phyloP scores from a whole-genome alignment of 2,888 invertebrate genomes.

The Helicoverpa assulta region DNA sequence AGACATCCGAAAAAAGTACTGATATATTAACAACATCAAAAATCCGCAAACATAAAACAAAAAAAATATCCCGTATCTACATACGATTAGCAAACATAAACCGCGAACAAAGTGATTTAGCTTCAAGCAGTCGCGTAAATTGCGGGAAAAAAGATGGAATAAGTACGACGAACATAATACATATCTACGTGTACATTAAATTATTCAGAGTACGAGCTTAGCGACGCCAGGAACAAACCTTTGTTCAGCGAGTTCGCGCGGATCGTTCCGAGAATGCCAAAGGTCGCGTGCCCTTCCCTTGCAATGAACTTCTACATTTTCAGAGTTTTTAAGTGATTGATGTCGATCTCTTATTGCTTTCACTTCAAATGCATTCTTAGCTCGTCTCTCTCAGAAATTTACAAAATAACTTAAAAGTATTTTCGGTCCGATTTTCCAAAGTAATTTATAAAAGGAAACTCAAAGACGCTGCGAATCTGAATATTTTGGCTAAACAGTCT shows the following conservation, averaged over 20 bases:
- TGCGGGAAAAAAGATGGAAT: slow-evolving; percentile 53
- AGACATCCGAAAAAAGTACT: no score
- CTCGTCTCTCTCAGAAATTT: slow-evolving; percentile 27
- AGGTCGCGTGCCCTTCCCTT: slow-evolving; percentile 70
- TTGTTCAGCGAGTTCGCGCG: slow-evolving; percentile 60
- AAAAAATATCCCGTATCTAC: neutral
- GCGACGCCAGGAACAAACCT: slow-evolving; percentile 60
- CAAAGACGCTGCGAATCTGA: slow-evolving; percentile 37
- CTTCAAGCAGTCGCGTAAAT: slow-evolving; percentile 32
- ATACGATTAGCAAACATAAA: slow-evolving; percentile 23
- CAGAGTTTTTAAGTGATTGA: slow-evolving; percentile 66
- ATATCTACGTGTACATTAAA: slow-evolving; percentile 63
- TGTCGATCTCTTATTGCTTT: slow-evolving; percentile 61
- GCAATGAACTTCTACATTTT: slow-evolving; percentile 67
- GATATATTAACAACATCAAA: neutral
- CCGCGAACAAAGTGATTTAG: slow-evolving; percentile 26
- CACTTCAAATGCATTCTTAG: slow-evolving; percentile 54
- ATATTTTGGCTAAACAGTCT: slow-evolving; percentile 40
- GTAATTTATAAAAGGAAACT: slow-evolving; percentile 47
- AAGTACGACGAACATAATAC: slow-evolving; percentile 41
- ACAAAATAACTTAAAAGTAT: slow-evolving; percentile 50
- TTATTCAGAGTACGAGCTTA: slow-evolving; percentile 68
- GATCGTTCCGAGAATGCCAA: slow-evolving; percentile 73
- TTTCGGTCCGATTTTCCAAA: slow-evolving; percentile 35
- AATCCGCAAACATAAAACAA: neutral